Evolutionary conservation across 2,113 vertebrate genomes (phyloP), one percentile per base, ranked within the genome.

Genomic region (Raja brachyura): DNA sequence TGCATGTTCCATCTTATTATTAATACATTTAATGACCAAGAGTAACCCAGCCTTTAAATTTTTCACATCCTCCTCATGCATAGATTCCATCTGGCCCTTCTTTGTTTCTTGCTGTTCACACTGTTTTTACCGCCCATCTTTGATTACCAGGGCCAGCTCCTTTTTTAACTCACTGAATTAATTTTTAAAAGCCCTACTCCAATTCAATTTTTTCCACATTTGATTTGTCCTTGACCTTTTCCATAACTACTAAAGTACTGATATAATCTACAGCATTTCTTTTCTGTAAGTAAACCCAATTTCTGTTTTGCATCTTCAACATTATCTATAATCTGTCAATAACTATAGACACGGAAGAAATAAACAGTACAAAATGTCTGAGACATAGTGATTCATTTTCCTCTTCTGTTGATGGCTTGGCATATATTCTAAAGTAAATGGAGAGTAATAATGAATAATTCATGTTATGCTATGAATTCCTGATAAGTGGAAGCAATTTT

Each of bases 361-460:
- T 70, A 90, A 66, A 85, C 39, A 85, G 81, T 70, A 70, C 63
- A 66, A 90, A 90, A 92, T 92, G 31, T 73, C 33, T 70, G 63
- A 61, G 83, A 66, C 83, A 88, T 25, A 66, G 31, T 63, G 25
- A 86, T 86, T 86, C 59, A 86, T 86, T 86, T 86, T 59, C 56
- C 56, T 28, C 83, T 83, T 63, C 56, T 63, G 83, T 86, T 63
- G 56, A 83, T 63, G 11, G 83, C 83, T 63, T 63, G 13, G 56
- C 83, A 31, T n/a, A 86, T n/a, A 86, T 86, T 86, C 83, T 86
- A 63, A 63, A 63, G 56, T 31, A n/a, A n/a, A 86, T 31, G 83
- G 56, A 86, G 83, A n/a, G n/a, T 88, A 31, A 88, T 88, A 88
- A 92, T 92, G 39, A 54, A 92, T 39, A 92, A 92, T 90, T 90